Base-by-base conservation (phyloP, 2,113 vertebrate species). In the Daphoenositta chrysoptera region DNA sequence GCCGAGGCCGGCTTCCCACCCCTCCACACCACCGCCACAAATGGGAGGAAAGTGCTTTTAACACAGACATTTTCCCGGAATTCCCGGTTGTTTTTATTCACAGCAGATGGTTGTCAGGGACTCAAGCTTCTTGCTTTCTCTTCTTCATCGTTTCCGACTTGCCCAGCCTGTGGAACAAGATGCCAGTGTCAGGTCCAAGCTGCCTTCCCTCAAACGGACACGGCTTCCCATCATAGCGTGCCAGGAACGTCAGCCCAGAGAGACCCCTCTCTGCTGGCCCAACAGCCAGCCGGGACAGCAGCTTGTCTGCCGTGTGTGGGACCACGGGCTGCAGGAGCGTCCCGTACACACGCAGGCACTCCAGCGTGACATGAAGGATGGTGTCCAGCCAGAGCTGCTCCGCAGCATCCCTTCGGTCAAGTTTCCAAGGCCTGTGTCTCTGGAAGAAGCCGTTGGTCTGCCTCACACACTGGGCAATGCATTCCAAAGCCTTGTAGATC, bases 361-460 rank as follows among this genome's bases (percentile, higher is more conserved):
- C 99, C 75, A 99, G 87, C 1, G 99, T 97, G 13, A 99, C 78
- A 0, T 99, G 99, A 37, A 99, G 95, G 78, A 99, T 93, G 22
- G 99, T 99, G 87, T 99, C 97, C 2, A 98, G 97, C 99, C 99
- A 99, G 14, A 77, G 98, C 64, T 83, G 97, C 48, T 99, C 98
- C 0, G 23, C 26, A 0, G 95, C 89, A n/a, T 98, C 95, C 6
- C 82, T 93, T 13, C 91, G 96, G 37, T 97, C 73, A 9, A 99
- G 95, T 83, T 99, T 99, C 99, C 99, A 99, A 0, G 99, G 99
- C 5, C 69, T 66, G 27, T 99, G 99, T 44, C 99, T 98, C 84
- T 99, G 99, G 78, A 99, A 96, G 81, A 99, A 99, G 13, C 98
- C 84, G 0, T 99, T 99, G 9, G 98, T 99, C 81, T 98, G 98